phyloP scores from a whole-genome alignment of 2,113 vertebrate species.

The Orientallactaga bullata region DNA sequence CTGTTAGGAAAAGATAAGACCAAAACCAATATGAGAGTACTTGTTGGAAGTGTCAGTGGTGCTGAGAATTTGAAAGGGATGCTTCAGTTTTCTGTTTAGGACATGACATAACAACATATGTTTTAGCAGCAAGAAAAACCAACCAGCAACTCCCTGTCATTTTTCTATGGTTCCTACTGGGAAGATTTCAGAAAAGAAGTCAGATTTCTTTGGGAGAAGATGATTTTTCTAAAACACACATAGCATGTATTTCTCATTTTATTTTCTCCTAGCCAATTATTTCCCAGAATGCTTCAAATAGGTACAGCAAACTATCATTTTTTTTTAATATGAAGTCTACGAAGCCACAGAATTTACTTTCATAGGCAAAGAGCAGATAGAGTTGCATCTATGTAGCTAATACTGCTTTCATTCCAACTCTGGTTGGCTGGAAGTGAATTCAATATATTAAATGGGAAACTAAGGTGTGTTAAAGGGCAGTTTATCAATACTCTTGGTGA shows the following conservation, averaged over 20 bases:
- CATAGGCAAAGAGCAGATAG: not conserved
- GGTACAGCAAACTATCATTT: conserved; percentile 7
- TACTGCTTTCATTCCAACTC: not conserved
- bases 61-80: conserved; percentile 86
- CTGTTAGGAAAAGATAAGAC: conserved; percentile 91
- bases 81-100: conserved; percentile 86
- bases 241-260: conserved; percentile 50
- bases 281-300: conserved; percentile 63
- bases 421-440: not conserved
- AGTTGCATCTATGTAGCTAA: not conserved
- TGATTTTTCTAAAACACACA: not conserved
- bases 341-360: conserved; percentile 43
- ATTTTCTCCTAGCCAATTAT: not conserved
- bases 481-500: not conserved
- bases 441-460: conserved; percentile 18
- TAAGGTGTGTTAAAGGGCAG: not conserved
- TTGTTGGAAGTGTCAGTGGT: conserved; percentile 87
- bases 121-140: conserved; percentile 83
- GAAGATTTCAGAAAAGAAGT: conserved; percentile 76
- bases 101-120: conserved; percentile 84
- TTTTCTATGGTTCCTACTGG: conserved; percentile 79
- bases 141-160: conserved; percentile 75
- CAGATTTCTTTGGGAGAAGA: conserved; percentile 71
- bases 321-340: not conserved
- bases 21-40: conserved; percentile 85